A percentile compares a stretch with the other conserved stretches of the same genome.
Evolutionary conservation across 2,113 vertebrate species (phyloP).

Genomic region (Sakesphorus luctuosus): DNA sequence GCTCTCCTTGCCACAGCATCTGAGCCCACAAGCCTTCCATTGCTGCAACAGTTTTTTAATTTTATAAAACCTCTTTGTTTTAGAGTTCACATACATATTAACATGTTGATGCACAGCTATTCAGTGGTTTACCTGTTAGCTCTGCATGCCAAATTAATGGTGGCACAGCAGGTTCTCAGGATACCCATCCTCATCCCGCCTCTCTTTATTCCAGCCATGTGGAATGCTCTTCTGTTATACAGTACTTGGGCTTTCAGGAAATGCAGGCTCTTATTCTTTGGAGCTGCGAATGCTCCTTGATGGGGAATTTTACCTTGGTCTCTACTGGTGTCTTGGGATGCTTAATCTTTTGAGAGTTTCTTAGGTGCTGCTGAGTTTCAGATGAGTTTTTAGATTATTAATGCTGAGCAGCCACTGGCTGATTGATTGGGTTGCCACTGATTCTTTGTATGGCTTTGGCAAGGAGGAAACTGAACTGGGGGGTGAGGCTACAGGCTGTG

Average conservation of each 20-base stretch:
- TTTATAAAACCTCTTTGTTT: neutral
- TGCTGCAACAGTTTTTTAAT: neutral
- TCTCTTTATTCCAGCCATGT: neutral
- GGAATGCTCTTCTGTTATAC: neutral
- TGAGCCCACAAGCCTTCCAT: neutral
- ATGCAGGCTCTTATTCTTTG: neutral
- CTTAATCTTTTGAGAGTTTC: conserved; percentile 3
- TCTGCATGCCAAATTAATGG: neutral
- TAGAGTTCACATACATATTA: neutral
- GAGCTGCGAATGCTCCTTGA: neutral
- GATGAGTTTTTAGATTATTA: neutral
- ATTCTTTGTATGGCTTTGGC: neutral
- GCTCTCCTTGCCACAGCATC: neutral
- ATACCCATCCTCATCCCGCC: neutral
- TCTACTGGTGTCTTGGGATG: neutral
- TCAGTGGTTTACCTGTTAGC: neutral
- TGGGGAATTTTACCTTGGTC: neutral
- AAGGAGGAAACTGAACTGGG: neutral
- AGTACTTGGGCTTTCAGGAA: neutral
- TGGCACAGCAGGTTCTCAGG: neutral
- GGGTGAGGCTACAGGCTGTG: neutral
- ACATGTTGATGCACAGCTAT: neutral
- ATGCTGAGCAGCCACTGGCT: neutral
- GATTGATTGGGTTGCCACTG: neutral
- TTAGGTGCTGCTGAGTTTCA: neutral